Conservation (phyloP, 1,140 invertebrate species). For the Drosophila busckii region DNA sequence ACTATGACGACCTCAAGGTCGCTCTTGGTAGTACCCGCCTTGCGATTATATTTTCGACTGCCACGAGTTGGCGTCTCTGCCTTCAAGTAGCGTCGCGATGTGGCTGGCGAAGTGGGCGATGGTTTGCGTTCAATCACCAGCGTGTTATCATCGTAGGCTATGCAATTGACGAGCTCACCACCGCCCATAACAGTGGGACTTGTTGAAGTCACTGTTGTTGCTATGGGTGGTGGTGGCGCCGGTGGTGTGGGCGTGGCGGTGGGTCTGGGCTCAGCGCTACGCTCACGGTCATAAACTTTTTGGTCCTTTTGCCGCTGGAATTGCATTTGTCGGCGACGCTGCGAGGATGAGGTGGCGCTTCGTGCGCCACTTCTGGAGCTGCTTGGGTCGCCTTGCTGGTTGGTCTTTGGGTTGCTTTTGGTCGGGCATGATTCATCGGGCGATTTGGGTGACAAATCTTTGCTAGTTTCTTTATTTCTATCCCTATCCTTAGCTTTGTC, state of each 20-base stretch:
- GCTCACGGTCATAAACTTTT: constrained; percentile 65
- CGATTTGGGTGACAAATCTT: constrained; percentile 41
- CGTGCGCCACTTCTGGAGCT: constrained; percentile 20
- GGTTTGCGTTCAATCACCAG: constrained; percentile 57
- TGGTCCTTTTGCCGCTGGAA: constrained; percentile 61
- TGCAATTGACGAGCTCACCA: constrained; percentile 62
- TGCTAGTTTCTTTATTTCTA: constrained; percentile 17
- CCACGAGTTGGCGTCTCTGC: constrained; percentile 56
- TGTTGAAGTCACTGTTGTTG: constrained; percentile 10
- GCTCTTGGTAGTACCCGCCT: constrained; percentile 41
- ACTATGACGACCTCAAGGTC: constrained; percentile 56
- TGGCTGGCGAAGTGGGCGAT: constrained; percentile 55
- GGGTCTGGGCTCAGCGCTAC: constrained; percentile 32
- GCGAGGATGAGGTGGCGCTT: constrained; percentile 36
- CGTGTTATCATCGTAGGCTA: constrained; percentile 65
- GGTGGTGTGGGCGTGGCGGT: constrained; percentile 5
- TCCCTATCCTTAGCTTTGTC: constrained; percentile 52
- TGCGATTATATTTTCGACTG: constrained; percentile 64
- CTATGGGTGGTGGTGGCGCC: neutral
- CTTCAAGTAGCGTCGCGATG: constrained; percentile 53
- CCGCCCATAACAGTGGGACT: constrained; percentile 39
- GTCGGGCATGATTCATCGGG: constrained; percentile 59
- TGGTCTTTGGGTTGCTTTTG: constrained; percentile 12
- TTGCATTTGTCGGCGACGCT: constrained; percentile 58
- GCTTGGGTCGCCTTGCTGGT: neutral